Base-by-base conservation (phyloP, 1,140 invertebrate genomes). In the Tribolium castaneum region DNA sequence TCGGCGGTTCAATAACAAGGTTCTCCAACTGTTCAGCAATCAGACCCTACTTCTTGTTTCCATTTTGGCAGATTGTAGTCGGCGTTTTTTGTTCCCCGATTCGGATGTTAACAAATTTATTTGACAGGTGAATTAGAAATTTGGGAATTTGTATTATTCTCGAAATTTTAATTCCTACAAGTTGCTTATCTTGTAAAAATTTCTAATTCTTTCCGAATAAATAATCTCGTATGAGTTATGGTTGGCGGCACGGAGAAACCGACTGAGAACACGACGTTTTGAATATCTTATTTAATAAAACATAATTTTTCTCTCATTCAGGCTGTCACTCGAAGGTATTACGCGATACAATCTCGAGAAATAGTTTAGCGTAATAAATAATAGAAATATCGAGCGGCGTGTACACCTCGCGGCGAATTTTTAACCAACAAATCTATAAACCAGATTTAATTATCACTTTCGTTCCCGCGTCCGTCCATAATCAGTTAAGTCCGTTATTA, bases 211-310 rank as follows among this genome's bases (percentile, higher is more conserved):
- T 45, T 45, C 39, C 0, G n/a, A 45, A 45, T 45, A 45, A 45
- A 45, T 45, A 45, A 13, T 35, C 12, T 30, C 2, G 30, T 39
- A 59, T 59, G 54, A 59, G 22, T 59, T 59, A 59, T 59, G 2
- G 54, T 59, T 59, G 54, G 1, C 54, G 54, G 19, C 54, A 10
- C 30, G 10, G 22, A 25, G n/a, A 59, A 59, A 59, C 54, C 6
- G 19, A 59, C 14, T 25, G 4, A 10, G 6, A 59, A 59, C 59
- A 66, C 13, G 59, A 66, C 30, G 12, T 66, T 14, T 30, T 13
- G 59, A 66, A 66, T 66, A 66, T 34, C 59, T 35, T 35, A 35
- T 66, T 66, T 66, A 66, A 66, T 66, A 66, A 66, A 66, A 66
- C 59, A 66, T 59, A 66, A 39, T 35, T 66, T 66, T 66, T 66